Evolutionary conservation across 2,888 invertebrate genomes (phyloP).

Genomic region (Drosophila neotestacea): DNA sequence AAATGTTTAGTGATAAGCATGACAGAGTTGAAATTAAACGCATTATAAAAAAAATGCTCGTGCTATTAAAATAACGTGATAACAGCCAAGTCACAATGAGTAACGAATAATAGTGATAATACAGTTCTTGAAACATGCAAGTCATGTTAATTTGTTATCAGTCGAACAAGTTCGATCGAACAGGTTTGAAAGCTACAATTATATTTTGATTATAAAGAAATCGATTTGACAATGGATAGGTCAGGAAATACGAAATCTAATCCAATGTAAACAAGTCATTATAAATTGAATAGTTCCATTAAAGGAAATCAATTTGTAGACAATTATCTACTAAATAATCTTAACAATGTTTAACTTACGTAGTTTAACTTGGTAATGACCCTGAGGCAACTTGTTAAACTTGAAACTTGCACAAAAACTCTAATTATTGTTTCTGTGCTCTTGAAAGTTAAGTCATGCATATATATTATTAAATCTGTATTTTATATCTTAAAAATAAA

Average conservation of each 20-base stretch:
- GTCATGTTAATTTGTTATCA: background rate
- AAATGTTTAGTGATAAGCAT: constrained; percentile 8
- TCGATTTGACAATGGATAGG: constrained; percentile 6
- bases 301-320: background rate
- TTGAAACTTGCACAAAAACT: too few species aligned
- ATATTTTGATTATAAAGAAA: background rate
- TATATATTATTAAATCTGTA: too few species aligned
- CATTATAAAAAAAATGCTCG: background rate
- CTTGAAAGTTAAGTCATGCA: too few species aligned
- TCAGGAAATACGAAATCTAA: background rate
- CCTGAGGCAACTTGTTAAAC: background rate
- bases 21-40: background rate
- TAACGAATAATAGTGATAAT: constrained; percentile 7
- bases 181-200: background rate
- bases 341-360: background rate
- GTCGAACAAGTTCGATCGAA: constrained; percentile 5
- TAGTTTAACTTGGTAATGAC: background rate
- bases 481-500: too few species aligned
- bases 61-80: background rate
- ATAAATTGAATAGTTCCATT: background rate
- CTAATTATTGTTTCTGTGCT: too few species aligned
- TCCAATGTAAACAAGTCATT: background rate
- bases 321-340: background rate
- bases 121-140: background rate
- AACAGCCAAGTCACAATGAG: background rate